Conservation (phyloP, 2,888 invertebrate species). For the Bellardia bayeri region DNA sequence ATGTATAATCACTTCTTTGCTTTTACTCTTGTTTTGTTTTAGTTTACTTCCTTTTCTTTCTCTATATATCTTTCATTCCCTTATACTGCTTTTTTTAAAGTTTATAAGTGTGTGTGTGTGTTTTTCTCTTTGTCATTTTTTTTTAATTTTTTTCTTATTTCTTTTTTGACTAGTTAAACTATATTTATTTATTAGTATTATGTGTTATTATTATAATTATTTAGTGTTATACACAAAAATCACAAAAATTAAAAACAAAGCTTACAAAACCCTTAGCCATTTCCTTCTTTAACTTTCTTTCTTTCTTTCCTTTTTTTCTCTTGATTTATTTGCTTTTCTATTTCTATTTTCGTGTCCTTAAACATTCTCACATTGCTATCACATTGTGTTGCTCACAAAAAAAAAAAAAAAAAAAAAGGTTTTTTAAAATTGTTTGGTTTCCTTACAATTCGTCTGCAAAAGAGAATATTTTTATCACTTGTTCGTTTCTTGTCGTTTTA, state of each 20-base stretch:
- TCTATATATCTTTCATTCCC: background rate
- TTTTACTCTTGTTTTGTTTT: conserved; percentile 26
- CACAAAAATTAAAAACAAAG: conserved; percentile 69
- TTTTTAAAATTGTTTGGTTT: conserved; percentile 27
- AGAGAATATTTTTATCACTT: conserved; percentile 22
- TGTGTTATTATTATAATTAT: conserved; percentile 45
- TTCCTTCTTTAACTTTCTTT: conserved; percentile 13
- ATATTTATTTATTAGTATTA: conserved; percentile 39
- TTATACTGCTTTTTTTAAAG: background rate
- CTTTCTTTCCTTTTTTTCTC: background rate
- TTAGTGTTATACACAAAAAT: conserved; percentile 73
- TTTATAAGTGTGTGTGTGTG: conserved; percentile 19
- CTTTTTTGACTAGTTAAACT: conserved; percentile 72
- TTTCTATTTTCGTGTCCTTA: conserved; percentile 37
- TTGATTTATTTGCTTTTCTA: conserved; percentile 38
- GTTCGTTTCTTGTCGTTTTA: background rate
- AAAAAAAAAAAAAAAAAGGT: conserved; percentile 3
- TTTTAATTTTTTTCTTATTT: conserved; percentile 53
- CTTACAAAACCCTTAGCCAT: conserved; percentile 57
- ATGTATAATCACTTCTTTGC: conserved; percentile 53
- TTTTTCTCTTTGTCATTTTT: conserved; percentile 58
- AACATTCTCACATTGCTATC: conserved; percentile 67
- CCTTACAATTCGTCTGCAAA: background rate
- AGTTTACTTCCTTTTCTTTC: conserved; percentile 3
- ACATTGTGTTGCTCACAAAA: conserved; percentile 65